Percentiles rank a stretch among this genome's conserved stretches.
Evolutionary conservation across 1,140 invertebrate species (phyloP).

Genomic region (Phymorhynchus buccinoides): DNA sequence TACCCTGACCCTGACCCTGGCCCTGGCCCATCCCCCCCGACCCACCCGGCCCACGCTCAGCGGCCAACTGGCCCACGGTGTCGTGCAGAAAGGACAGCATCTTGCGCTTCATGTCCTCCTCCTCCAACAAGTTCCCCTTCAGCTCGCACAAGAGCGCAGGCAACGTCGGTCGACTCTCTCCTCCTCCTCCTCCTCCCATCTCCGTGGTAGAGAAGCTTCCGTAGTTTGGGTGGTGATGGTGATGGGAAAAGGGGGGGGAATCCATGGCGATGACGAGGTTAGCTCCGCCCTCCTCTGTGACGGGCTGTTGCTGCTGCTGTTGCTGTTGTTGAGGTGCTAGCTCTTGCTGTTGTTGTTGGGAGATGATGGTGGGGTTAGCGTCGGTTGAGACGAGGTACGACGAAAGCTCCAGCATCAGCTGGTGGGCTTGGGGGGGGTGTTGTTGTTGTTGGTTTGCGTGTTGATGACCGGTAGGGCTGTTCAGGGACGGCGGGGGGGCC

Average conservation of each 20-base stretch:
- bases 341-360: too few relatives aligned
- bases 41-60: too few relatives aligned
- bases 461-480: background rate
- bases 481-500: conserved; percentile 34
- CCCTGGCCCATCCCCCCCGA: too few relatives aligned
- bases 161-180: conserved; percentile 48
- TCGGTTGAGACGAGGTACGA: background rate
- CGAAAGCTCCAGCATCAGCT: background rate
- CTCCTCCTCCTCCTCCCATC: background rate
- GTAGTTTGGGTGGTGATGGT: conserved; percentile 21
- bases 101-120: conserved; percentile 69
- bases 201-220: conserved; percentile 29
- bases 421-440: background rate
- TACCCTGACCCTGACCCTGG: too few relatives aligned
- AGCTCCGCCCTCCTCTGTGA: too few relatives aligned
- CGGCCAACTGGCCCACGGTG: conserved; percentile 60
- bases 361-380: background rate
- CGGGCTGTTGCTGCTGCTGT: conserved; percentile 27
- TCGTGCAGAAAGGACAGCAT: conserved; percentile 65
- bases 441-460: background rate
- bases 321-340: conserved; percentile 39
- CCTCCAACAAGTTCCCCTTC: conserved; percentile 67
- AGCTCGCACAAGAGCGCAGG: conserved; percentile 68
- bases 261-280: background rate
- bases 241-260: background rate